Evolutionary conservation across 2,888 invertebrate species (phyloP), one percentile per base, ranked within the genome.

Genomic region (Dyspetes luteomarginatus): DNA sequence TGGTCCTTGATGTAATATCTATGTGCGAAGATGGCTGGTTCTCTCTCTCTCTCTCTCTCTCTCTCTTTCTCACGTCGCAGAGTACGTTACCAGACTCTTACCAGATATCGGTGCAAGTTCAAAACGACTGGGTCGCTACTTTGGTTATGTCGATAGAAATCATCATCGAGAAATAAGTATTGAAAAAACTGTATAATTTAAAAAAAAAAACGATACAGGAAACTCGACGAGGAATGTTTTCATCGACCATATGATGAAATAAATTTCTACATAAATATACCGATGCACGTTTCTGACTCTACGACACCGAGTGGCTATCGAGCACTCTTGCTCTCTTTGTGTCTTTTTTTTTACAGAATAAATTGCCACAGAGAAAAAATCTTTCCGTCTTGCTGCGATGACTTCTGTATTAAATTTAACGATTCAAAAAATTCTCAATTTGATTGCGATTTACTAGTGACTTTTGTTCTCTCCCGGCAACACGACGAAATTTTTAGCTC

Each of bases 241-340:
- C 30, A 58, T 79, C 74, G 79, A 69, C 69, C 74, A 56, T 58
- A 69, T 58, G 56, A 64, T 36, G 24, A 69, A 56, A 64, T 67
- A 74, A 30, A 45, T 41, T n/a, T n/a, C n/a, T n/a, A 58, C 36
- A 68, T 26, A 22, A n/a, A 7, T 41, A 7, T 28, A n/a, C 48
- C 62, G 73, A 50, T 73, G 67, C 72, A 78, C 72, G 67, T 45
- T n/a, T 62, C 67, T 36, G 28, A 74, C 81, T 58, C 65, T 73
- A 73, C 74, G 41, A 82, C 78, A 67, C 80, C 75, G 79, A 73
- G 48, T 12, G 73, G 1, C 55, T 19, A 24, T 56, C 36, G 36
- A 45, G 48, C 55, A n/a, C n/a, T n/a, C n/a, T n/a, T n/a, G n/a
- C n/a, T n/a, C n/a, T n/a, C n/a, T n/a, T n/a, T n/a, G n/a, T n/a